Base-by-base conservation (phyloP, 2,797 vertebrate genomes). In the Catamblyrhynchus diadema region DNA sequence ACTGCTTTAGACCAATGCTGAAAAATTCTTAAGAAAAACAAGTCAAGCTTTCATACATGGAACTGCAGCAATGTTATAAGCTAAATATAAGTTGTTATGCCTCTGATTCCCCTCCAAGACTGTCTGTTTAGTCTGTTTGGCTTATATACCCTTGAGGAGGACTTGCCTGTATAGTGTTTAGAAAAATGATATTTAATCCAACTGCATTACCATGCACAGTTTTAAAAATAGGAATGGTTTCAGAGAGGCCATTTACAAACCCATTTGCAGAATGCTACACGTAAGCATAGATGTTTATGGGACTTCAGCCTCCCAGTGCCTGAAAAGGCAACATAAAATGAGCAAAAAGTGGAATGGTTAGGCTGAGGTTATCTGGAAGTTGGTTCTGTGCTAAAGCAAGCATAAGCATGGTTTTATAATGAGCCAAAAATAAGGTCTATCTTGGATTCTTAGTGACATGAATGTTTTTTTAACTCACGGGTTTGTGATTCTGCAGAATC, bases 61-160 rank as follows among this genome's bases (percentile, higher is more conserved):
- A 92, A 94, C 8, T 25, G 23, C 53, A 85, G 25, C 45, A 20
- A 42, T 44, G 54, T 61, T 75, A 19, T 48, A 89, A 92, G 70
- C 56, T 64, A 91, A 91, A 59, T 73, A 47, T 8, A 53, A 30
- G 45, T 78, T 86, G 65, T 32, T 90, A 60, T 73, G 57, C 69
- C 41, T 89, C 81, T 91, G 48, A 56, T 91, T 95, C n/a, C 65
- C 50, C 61, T 82, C 39, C 25, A 93, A 86, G 88, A 35, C 61
- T 59, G n/a, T 79, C 83, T 95, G 78, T 95, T 95, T 95, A 94
- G 86, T 95, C 96, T 95, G 51, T 90, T 86, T 90, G 67, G 17
- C 18, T 82, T 89, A 85, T 57, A 78, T 33, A 30, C 39, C 84
- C 93, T 85, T 71, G 57, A 94, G 94, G 67, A 93, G 27, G 33